A percentile compares a stretch with the other conserved stretches of the same genome.
phyloP scores from a whole-genome alignment of 2,888 invertebrate genomes.

The Drosophila kambysellisi region DNA sequence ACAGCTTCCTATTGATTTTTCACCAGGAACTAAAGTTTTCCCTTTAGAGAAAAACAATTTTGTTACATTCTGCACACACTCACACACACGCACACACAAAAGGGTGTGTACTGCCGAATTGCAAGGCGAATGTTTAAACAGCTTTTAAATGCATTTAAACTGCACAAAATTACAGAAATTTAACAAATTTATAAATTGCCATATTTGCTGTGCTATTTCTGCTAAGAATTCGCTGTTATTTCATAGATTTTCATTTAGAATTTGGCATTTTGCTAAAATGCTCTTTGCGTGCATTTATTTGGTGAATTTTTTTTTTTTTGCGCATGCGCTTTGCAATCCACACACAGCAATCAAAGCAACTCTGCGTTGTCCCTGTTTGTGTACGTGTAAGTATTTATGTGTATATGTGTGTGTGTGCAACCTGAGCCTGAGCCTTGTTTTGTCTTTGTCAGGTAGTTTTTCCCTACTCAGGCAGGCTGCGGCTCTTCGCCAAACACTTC shows the following conservation, averaged over 20 bases:
- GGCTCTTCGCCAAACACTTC: conserved; percentile 39
- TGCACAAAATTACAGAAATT: not conserved
- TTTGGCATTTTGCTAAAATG: conserved; percentile 35
- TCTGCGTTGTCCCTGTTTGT: conserved; percentile 50
- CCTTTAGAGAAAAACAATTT: conserved; percentile 45
- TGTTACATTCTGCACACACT: conserved; percentile 51
- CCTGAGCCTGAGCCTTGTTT: conserved; percentile 59
- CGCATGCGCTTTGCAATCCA: conserved; percentile 66
- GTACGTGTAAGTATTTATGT: conserved; percentile 22
- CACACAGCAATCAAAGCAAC: conserved; percentile 64
- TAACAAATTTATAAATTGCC: not conserved
- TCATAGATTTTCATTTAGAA: conserved; percentile 62
- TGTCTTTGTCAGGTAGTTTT: conserved; percentile 69
- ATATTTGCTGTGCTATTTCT: not conserved
- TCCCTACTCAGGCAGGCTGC: conserved; percentile 45
- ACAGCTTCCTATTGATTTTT: conserved; percentile 72
- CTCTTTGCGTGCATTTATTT: conserved; percentile 46
- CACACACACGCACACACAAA: conserved; percentile 36
- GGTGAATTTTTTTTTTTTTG: conserved; percentile 71
- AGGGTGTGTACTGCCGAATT: conserved; percentile 49
- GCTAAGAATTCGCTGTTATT: not conserved
- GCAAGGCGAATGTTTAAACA: conserved; percentile 16
- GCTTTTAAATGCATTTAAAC: not conserved
- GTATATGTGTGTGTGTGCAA: conserved; percentile 45
- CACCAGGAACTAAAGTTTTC: conserved; percentile 52